phyloP scores from a whole-genome alignment of 2,113 vertebrate genomes.

The Pangasianodon gigas region DNA sequence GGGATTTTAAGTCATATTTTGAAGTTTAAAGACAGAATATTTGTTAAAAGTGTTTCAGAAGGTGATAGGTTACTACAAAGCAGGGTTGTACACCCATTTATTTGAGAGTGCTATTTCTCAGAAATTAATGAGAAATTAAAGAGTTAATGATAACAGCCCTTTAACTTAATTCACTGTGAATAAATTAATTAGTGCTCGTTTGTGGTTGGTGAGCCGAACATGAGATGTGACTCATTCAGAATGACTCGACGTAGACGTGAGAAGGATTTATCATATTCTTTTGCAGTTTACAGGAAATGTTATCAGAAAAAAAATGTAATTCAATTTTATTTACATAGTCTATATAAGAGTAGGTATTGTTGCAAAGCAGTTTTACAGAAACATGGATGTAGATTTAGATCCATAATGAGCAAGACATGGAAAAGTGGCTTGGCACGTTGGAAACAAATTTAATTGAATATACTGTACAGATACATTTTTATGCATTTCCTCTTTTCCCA shows the following conservation, averaged over 20 bases:
- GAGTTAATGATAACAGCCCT: too few species aligned
- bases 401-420: background rate
- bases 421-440: background rate
- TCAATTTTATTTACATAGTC: too few species aligned
- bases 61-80: background rate
- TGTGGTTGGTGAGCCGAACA: background rate
- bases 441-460: background rate
- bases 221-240: background rate
- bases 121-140: too few species aligned
- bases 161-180: too few species aligned
- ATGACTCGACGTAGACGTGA: background rate
- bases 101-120: too few species aligned
- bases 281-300: too few species aligned
- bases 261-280: too few species aligned
- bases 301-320: too few species aligned
- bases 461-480: background rate
- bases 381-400: background rate
- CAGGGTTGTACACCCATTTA: background rate
- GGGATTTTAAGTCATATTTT: background rate
- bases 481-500: background rate
- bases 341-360: background rate
- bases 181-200: background rate
- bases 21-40: background rate
- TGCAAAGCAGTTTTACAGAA: background rate
- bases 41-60: background rate